These are phyloP conservation scores for Salarias fasciatus DNA, from an alignment of 2,797 vertebrate species.

Conservation along the genomic window DNA sequence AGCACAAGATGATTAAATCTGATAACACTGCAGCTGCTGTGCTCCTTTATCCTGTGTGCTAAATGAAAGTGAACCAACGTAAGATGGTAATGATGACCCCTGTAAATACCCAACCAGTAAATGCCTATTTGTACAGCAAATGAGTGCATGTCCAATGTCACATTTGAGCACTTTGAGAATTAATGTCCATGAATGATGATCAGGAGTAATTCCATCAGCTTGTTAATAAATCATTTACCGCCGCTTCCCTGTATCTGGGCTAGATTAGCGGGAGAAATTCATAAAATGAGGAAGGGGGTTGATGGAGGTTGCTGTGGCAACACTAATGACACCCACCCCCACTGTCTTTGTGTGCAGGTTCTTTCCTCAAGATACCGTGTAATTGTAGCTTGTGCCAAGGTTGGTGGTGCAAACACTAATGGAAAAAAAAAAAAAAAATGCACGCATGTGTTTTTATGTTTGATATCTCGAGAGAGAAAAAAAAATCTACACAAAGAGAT, in stretches of 20 bases:
- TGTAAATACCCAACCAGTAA: constrained; percentile 45
- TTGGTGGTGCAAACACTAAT: constrained; percentile 41
- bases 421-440: constrained; percentile 17
- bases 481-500: not conserved
- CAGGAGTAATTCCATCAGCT: constrained; percentile 71
- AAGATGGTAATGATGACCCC: constrained; percentile 55
- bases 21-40: constrained; percentile 45
- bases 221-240: constrained; percentile 77
- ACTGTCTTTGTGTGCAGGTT: constrained; percentile 41
- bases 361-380: constrained; percentile 53
- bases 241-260: constrained; percentile 58
- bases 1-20: constrained; percentile 59
- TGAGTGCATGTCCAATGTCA: constrained; percentile 69
- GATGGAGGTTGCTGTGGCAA: constrained; percentile 71
- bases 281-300: constrained; percentile 53
- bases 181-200: constrained; percentile 72
- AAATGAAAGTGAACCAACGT: constrained; percentile 55
- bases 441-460: not conserved
- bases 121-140: constrained; percentile 66
- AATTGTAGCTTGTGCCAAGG: constrained; percentile 51
- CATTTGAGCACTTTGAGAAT: constrained; percentile 60
- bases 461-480: constrained; percentile 19
- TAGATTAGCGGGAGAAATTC: constrained; percentile 68
- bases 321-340: constrained; percentile 70
- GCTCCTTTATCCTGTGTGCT: constrained; percentile 23